Base-by-base conservation (phyloP, 2,797 vertebrate genomes). In the Pseudochaenichthys georgianus region DNA sequence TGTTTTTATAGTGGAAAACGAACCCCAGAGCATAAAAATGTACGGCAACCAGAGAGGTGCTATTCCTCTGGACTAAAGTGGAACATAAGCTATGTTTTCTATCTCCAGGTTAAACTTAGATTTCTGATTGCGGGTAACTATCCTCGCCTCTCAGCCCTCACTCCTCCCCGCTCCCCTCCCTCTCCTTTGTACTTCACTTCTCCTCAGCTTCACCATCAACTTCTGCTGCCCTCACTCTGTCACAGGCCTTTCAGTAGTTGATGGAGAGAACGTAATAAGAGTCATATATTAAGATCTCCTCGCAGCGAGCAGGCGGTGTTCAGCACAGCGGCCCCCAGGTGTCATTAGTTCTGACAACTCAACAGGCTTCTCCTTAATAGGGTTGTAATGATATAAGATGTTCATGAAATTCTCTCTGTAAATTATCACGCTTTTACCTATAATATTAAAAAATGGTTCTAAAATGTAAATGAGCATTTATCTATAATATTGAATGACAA, bases 1-100 rank as follows among this genome's bases (percentile, higher is more conserved):
- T 28, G 6, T 64, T 88, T 84, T 85, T 76, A 76, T 81, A 83
- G 78, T 71, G 84, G 85, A 90, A 90, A 73, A 78, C 81, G 73
- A 67, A 77, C 77, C 59, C 47, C 88, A 77, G 75, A 77, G 63
- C 54, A 59, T 83, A 75, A 86, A 81, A 68, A 13, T 46, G 65
- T 68, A 80, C 61, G 64, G 75, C 75, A 65, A 62, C 3, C 41
- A 59, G 68, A 57, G 47, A 78, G 75, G 68, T 23, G 53, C 64
- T 53, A 53, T 61, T 53, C 28, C 31, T 64, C 21, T 59, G 34
- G 46, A 58, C 23, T 28, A 13, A 7, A 13, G 61, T n/a, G 12
- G 12, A 45, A 42, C 11, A 23, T 34, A 45, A 23, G 10, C 38
- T 48, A 23, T 45, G 51, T 23, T 65, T 60, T 55, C 48, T 41